phyloP scores from a whole-genome alignment of 1,140 invertebrate genomes.

The Calliphora vicina region DNA sequence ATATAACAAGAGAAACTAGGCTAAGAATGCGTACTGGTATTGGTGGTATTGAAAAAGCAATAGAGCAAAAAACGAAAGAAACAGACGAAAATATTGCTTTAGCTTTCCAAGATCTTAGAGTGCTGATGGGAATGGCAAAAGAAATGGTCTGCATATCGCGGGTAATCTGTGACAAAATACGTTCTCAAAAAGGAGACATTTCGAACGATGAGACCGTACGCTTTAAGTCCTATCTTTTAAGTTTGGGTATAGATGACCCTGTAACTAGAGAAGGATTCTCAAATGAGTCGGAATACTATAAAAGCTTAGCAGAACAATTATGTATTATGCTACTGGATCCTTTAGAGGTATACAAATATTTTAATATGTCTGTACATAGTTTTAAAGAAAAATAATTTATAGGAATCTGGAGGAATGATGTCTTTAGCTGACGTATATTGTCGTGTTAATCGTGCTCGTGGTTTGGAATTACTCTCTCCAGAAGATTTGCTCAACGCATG shows the following conservation, averaged over 20 bases:
- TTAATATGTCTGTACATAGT: neutral
- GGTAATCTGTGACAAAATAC: conserved; percentile 91
- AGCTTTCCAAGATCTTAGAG: conserved; percentile 95
- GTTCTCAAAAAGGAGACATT: conserved; percentile 94
- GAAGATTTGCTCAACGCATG: conserved; percentile 95
- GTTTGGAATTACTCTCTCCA: conserved; percentile 88
- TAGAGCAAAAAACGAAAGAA: conserved; percentile 88
- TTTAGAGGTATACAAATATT: conserved; percentile 71
- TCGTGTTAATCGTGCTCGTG: conserved; percentile 89
- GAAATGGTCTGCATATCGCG: conserved; percentile 96
- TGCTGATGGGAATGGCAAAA: conserved; percentile 95
- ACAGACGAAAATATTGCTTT: conserved; percentile 90
- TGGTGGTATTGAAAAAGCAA: conserved; percentile 91
- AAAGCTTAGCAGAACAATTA: conserved; percentile 87
- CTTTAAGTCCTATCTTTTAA: conserved; percentile 96
- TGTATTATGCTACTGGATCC: conserved; percentile 82
- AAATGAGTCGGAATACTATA: conserved; percentile 86
- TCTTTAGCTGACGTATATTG: conserved; percentile 96
- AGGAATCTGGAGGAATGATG: conserved; percentile 96
- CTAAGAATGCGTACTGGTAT: conserved; percentile 80
- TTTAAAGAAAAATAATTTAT: conserved; percentile 31
- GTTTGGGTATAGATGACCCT: conserved; percentile 96
- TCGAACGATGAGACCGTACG: conserved; percentile 96
- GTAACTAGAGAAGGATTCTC: conserved; percentile 91
- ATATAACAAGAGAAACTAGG: conserved; percentile 1